phyloP scores from a whole-genome alignment of 2,113 vertebrate species.

The Cavia aperea region DNA sequence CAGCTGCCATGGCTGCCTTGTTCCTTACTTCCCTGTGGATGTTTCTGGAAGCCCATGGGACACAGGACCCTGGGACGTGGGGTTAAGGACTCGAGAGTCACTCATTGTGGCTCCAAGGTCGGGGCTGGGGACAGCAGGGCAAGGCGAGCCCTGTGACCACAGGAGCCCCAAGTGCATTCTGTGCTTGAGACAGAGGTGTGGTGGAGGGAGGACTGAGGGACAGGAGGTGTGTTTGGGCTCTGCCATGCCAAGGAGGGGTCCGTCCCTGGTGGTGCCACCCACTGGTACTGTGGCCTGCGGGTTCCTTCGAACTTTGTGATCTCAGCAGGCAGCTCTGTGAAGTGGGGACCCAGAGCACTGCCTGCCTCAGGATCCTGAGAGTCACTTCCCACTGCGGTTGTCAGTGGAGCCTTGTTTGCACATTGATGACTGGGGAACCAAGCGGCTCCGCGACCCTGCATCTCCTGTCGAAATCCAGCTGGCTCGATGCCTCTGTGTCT shows the following conservation, averaged over 20 bases:
- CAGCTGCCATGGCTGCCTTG: not conserved
- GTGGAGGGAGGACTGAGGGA: accelerated
- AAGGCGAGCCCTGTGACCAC: no score
- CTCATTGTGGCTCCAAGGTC: accelerated
- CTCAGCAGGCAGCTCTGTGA: not conserved
- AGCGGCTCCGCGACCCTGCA: not conserved
- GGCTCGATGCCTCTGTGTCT: not conserved
- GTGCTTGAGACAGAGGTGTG: accelerated
- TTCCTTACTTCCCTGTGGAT: not conserved
- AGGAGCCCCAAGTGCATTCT: accelerated
- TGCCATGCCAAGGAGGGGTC: accelerated
- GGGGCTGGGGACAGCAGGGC: not conserved
- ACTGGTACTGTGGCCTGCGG: no score
- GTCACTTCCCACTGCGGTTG: accelerated
- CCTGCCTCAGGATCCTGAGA: not conserved
- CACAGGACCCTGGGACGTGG: not conserved
- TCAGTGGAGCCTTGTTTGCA: accelerated
- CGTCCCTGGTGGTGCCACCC: accelerated
- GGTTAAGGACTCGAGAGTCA: not conserved
- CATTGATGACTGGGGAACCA: not conserved
- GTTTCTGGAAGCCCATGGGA: not conserved
- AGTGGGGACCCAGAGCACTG: accelerated
- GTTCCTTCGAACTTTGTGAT: accelerated
- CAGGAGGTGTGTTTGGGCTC: accelerated
- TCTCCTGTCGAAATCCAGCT: not conserved